Base-by-base conservation (phyloP, 2,797 vertebrate species). In the Adelosebastes latens region DNA sequence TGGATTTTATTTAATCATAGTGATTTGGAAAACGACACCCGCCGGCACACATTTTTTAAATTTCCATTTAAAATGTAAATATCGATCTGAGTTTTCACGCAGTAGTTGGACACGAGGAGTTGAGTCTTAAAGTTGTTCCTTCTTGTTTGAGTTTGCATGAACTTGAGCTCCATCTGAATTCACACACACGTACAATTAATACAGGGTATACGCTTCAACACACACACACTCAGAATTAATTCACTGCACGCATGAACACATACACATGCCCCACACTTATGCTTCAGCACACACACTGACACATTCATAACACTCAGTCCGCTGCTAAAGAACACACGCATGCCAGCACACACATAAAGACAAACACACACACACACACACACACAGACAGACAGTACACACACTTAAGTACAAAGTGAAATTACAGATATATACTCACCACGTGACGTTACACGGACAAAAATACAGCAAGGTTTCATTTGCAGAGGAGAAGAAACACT, bases 151-250 rank as follows among this genome's bases (percentile, higher is more conserved):
- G 77, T 89, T 89, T 84, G 13, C 56, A 77, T 86, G 79, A 90
- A 92, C 86, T 93, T 91, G 75, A 53, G 61, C 74, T 81, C 24
- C 73, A 77, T 84, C 76, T 87, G 82, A 89, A 65, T 88, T 87
- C 86, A 91, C 90, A 89, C 77, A 88, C 88, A 90, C 84, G 31
- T 85, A 77, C 81, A 87, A 93, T 94, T 93, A 93, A 88, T 85
- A 71, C 55, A 87, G 64, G 18, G 62, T 29, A 11, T 27, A 90
- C 32, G 92, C 89, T 89, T 93, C 86, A 83, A 67, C 67, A 82
- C 80, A 89, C 93, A 92, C 86, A 93, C 91, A 92, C 92, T 77
- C 86, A 56, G 81, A 89, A 94, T 93, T 88, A 92, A 85, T 88
- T 91, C 16, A 82, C 55, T 60, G 72, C 87, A 92, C 78, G 92